Evolutionary conservation across 1,140 invertebrate genomes (phyloP), one percentile per base, ranked within the genome.

Genomic region (Gryllus bimaculatus): DNA sequence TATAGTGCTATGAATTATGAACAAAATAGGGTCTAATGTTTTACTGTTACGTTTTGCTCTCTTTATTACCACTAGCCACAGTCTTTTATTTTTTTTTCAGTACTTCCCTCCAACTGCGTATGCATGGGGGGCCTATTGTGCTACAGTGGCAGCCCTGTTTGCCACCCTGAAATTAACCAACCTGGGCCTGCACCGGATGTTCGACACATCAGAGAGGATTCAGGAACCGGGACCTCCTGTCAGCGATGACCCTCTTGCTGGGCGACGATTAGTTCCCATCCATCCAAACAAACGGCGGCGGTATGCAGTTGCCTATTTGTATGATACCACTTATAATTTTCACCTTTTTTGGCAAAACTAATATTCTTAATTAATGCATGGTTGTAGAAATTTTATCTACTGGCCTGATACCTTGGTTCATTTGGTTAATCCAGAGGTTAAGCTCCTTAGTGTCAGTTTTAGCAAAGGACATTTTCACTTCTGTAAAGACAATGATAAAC

Each of bases 161-260:
- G 89, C 91, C 20, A 86, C 90, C 66, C 90, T 99, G 76, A 99
- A 99, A 88, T 85, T 95, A 76, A 87, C 96, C 79, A 99, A 99
- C 88, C 92, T 94, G 86, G 92, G 93, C 73, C 89, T 99, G 66
- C 98, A 99, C 86, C 92, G 93, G 82, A 93, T 99, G 86, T 99
- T 98, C 88, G 98, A 99, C 86, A 98, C 95, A 15, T 93, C 93
- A 18, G 95, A 98, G 85, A 93, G 93, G 83, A 91, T 96, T 84
- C 84, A 39, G 85, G 87, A 82, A 85, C 82, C 77, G 26, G 76
- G 54, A 7, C 54, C 54, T 18, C 54, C 54, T 10, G 18, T 66
- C 54, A 66, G 54, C 7, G 54, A 66, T 13, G 54, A 66, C 54
- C 54, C 54, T 18, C 18, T 66, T 10, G 54, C 54, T 18, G 54